Base-by-base conservation (phyloP, 2,797 vertebrate species). In the Alauda arvensis region DNA sequence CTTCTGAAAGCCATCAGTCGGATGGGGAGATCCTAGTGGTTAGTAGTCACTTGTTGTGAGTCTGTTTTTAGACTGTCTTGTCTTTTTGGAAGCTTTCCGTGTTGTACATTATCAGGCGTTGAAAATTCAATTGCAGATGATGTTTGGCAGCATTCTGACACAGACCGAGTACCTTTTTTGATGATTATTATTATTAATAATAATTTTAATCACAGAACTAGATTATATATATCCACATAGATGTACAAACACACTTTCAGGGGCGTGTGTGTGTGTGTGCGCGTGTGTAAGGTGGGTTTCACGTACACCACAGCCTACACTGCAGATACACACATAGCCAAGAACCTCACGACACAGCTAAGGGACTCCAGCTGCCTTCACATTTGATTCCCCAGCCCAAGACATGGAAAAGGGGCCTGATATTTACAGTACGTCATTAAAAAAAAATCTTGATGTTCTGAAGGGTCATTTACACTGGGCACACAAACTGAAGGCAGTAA, bases 181-280 rank as follows among this genome's bases (percentile, higher is more conserved):
- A 91, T 95, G 33, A 82, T 88, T 85, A 91, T 93, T 94, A 91
- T 92, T 95, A 93, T 7, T 90, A 92, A 77, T 91, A 91, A 92
- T 93, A 91, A 93, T 94, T 95, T 94, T 94, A 95, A 95, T 95
- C 94, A 95, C 93, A 95, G 93, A 95, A 94, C 93, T 94, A 94
- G 93, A 92, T 95, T 94, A 94, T 93, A 95, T 89, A 93, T 93
- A 93, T 91, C 91, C 94, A 95, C 88, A 92, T 70, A 93, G 93
- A 93, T 83, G 93, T 94, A 95, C 92, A 94, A 86, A 87, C 94
- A 93, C 88, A 67, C 91, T 91, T 91, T 89, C 55, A 8, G 88
- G 85, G 87, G 65, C 1, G 56, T 46, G 86, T 57, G 83, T 59
- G 87, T 59, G 87, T 29, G 88, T 88, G 89, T 11, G 16, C 62